Base-by-base conservation (phyloP, 2,797 vertebrate species). In the Masticophis lateralis region DNA sequence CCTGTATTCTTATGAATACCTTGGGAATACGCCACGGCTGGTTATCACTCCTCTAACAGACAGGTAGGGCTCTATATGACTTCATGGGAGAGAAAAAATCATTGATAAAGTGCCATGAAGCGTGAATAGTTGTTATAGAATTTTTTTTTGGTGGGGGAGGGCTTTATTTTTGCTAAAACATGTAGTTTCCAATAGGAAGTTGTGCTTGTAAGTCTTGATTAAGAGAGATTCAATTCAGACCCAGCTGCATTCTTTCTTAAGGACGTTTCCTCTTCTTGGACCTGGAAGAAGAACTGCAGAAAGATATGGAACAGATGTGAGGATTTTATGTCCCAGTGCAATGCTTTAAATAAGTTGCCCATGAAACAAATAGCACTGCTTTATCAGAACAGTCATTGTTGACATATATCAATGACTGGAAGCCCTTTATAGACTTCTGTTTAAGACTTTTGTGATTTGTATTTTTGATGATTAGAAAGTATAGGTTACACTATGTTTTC, bases 1-100 rank as follows among this genome's bases (percentile, higher is more conserved):
- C 95, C 97, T 98, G 0, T 99, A 99, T 97, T 99, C 98, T 86
- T 99, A 99, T 0, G 99, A 99, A 95, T 99, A 99, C 95, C 98
- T 99, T 94, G 99, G 99, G 95, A 99, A 99, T 96, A 99, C 99
- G 0, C 98, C 99, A 3, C 98, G 99, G 83, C 97, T 99, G 11
- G 99, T 99, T 93, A 99, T 99, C 98, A 99, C 99, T 11, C 99
- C 99, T 1, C 97, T 99, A 79, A 99, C 99, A 0, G 99, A 99
- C 98, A 99, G 99, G 99, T 99, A 53, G 93, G 94, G 66, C 28
- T 5, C 6, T 0, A 0, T 60, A 59, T 89, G 43, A n/a, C 9
- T 88, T 91, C 43, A 86, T 0, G 7, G n/a, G 20, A 37, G 90
- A 53, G 11, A 61, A 60, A 25, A 43, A 25, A 86, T 28, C 37